Percentiles rank a stretch among this genome's conserved stretches.
phyloP scores from a whole-genome alignment of 2,113 vertebrate species.

The Shinisaurus crocodilurus region DNA sequence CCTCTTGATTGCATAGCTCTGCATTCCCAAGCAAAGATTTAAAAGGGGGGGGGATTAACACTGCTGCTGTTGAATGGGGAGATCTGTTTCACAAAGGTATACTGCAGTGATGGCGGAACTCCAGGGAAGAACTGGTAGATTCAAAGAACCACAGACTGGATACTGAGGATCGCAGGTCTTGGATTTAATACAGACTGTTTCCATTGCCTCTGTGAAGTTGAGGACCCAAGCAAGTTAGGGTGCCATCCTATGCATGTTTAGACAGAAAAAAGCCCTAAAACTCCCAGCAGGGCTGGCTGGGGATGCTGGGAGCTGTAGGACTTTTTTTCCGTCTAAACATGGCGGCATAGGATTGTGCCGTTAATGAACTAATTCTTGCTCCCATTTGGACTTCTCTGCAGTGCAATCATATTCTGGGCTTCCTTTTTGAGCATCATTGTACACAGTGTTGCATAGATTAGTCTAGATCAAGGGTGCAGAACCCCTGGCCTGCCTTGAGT shows the following conservation, averaged over 20 bases:
- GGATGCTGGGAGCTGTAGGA: too few species aligned
- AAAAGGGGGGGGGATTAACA: constrained; percentile 72
- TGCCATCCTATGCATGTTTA: background rate
- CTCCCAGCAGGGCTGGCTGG: too few species aligned
- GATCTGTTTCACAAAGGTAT: constrained; percentile 68
- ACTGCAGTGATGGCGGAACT: constrained; percentile 58
- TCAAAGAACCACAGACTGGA: constrained; percentile 59
- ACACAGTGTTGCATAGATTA: background rate
- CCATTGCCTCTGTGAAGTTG: constrained; percentile 43
- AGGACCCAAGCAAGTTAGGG: background rate
- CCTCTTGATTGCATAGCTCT: constrained; percentile 75
- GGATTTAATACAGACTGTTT: constrained; percentile 56
- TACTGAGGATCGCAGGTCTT: constrained; percentile 24
- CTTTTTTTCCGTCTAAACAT: too few species aligned
- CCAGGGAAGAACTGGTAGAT: constrained; percentile 58
- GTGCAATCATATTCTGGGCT: background rate
- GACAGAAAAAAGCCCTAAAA: too few species aligned
- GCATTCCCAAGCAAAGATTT: constrained; percentile 72
- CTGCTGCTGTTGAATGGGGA: constrained; percentile 66
- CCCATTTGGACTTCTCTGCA: too few species aligned
- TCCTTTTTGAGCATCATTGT: background rate
- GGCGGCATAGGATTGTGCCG: too few species aligned
- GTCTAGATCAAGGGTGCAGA: background rate
- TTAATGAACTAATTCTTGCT: background rate
- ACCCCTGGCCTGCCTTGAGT: too few species aligned